Conservation (phyloP, 2,888 invertebrate species). For the Meganola albula region DNA sequence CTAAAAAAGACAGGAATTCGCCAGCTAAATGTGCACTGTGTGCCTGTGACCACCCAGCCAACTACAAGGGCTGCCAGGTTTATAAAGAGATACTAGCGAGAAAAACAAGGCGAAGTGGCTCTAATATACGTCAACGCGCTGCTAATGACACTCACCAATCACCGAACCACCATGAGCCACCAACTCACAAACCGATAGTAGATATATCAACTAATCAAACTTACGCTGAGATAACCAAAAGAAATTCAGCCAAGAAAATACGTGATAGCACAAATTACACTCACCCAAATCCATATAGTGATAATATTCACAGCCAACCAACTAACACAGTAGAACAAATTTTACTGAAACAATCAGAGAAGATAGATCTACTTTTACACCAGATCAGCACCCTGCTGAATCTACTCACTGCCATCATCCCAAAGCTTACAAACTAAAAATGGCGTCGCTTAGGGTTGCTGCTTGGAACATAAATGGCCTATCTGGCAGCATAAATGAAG, state of each 20-base stretch:
- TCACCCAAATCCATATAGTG: background rate
- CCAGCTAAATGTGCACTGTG: constrained; percentile 20
- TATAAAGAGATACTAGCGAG: constrained; percentile 1
- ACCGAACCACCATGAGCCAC: background rate
- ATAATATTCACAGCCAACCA: too few species aligned
- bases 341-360: constrained; percentile 19
- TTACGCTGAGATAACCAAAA: too few species aligned
- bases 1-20: constrained; percentile 15
- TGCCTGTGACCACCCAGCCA: constrained; percentile 8
- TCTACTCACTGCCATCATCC: constrained; percentile 7
- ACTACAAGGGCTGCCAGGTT: constrained; percentile 7
- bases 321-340: too few species aligned
- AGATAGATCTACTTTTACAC: constrained; percentile 13
- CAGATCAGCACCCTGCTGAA: constrained; percentile 10
- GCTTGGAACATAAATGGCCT: constrained; percentile 18
- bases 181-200: too few species aligned
- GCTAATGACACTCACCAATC: background rate
- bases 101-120: constrained; percentile 9
- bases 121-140: constrained; percentile 1
- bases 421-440: constrained; percentile 4
- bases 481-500: constrained; percentile 11
- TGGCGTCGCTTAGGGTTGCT: constrained; percentile 5
- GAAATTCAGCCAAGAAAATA: too few species aligned
- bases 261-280: too few species aligned
- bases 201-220: too few species aligned